phyloP scores from a whole-genome alignment of 1,140 invertebrate species.

The Yoshiicerus persimilis region DNA sequence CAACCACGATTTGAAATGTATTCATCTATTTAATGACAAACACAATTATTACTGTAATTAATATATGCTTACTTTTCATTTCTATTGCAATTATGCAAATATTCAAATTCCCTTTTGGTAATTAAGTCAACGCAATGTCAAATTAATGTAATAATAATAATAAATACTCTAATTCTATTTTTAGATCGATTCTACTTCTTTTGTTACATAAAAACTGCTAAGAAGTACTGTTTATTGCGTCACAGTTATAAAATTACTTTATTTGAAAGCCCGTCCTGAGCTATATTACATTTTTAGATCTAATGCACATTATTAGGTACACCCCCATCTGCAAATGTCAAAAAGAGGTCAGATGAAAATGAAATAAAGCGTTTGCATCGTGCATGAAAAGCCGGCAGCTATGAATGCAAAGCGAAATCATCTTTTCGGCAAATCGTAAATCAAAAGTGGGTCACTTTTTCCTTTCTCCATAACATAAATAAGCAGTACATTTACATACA shows the following conservation, averaged over 20 bases:
- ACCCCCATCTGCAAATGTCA: neutral
- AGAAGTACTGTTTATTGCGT: too few species aligned
- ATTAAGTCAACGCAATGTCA: too few species aligned
- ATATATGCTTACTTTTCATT: too few species aligned
- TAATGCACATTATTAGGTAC: neutral
- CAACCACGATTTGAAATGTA: slow-evolving; percentile 80
- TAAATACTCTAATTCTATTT: too few species aligned
- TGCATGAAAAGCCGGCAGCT: neutral
- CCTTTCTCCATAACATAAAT: neutral
- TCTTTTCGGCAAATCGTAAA: neutral
- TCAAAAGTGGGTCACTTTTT: neutral
- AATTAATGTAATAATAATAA: too few species aligned
- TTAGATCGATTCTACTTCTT: too few species aligned
- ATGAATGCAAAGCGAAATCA: neutral
- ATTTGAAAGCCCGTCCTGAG: too few species aligned
- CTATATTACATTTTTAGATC: neutral
- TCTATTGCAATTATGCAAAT: too few species aligned
- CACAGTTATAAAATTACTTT: too few species aligned
- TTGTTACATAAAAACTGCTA: too few species aligned
- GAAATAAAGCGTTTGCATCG: neutral
- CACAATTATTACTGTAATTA: too few species aligned
- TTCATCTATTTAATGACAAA: slow-evolving; percentile 60
- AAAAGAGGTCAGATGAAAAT: neutral
- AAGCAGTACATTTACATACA: neutral
- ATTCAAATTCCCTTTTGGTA: too few species aligned